These are phyloP conservation scores for Ondatra zibethicus DNA, from an alignment of 2,113 vertebrate genomes.

Conservation along the genomic window DNA sequence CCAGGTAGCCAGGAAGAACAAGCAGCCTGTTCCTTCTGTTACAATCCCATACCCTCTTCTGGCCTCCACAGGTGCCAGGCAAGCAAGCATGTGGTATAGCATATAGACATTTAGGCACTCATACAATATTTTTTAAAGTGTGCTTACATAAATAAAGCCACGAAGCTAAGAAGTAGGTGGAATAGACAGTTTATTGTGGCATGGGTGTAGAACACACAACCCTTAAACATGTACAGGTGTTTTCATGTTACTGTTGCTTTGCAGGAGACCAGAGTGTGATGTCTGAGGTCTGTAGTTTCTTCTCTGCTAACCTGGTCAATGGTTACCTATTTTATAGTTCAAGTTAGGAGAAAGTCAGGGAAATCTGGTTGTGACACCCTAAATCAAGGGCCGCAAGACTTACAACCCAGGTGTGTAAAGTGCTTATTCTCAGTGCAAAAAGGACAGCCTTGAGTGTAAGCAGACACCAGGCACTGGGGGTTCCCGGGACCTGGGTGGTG, in stretches of 20 bases:
- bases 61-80: neutral
- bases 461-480: neutral
- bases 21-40: no score
- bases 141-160: neutral
- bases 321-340: slow-evolving; percentile 49
- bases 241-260: neutral
- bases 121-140: neutral
- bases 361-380: slow-evolving; percentile 64
- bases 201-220: slow-evolving; percentile 7
- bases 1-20: no score
- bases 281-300: neutral
- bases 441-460: slow-evolving; percentile 77
- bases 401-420: slow-evolving; percentile 84
- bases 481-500: neutral
- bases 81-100: neutral
- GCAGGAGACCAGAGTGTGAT: slow-evolving; percentile 26
- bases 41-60: neutral
- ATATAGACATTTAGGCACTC: neutral
- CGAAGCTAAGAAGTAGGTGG: neutral
- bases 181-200: slow-evolving; percentile 72
- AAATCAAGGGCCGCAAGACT: slow-evolving; percentile 70
- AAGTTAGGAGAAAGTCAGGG: slow-evolving; percentile 57
- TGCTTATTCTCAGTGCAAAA: slow-evolving; percentile 89
- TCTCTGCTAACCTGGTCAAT: slow-evolving; percentile 24
- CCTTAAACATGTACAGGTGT: neutral